These are phyloP conservation scores for Danaus melanippus DNA, from an alignment of 1,140 invertebrate genomes.

Conservation along the genomic window DNA sequence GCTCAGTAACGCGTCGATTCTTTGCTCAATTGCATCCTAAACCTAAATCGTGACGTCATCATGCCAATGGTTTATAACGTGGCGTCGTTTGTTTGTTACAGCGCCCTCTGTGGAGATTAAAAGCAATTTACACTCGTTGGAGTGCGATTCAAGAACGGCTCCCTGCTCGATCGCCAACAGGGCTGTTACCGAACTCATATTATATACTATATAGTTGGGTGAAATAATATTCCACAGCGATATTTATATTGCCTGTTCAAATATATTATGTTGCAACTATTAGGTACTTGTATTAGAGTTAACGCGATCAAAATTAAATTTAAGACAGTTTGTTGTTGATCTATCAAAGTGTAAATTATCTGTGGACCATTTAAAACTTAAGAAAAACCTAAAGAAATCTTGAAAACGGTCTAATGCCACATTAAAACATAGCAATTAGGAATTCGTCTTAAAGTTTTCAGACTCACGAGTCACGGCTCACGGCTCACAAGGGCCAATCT, in stretches of 20 bases:
- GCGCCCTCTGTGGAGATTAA: constrained; percentile 54
- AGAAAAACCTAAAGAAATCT: constrained; percentile 4
- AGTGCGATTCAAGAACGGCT: constrained; percentile 39
- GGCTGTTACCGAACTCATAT: constrained; percentile 1
- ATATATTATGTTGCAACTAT: too few species aligned
- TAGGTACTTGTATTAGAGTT: too few species aligned
- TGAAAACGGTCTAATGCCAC: constrained; percentile 3
- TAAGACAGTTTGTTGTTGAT: too few species aligned
- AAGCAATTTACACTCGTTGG: constrained; percentile 51
- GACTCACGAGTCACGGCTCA: background rate
- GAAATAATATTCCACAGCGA: constrained; percentile 4
- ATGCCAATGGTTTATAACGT: background rate
- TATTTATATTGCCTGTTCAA: background rate
- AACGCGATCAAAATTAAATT: too few species aligned
- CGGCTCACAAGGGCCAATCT: constrained; percentile 16
- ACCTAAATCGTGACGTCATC: constrained; percentile 12
- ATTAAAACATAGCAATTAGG: constrained; percentile 6
- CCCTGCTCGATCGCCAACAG: constrained; percentile 5
- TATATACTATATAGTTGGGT: constrained; percentile 1
- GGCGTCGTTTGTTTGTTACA: constrained; percentile 33
- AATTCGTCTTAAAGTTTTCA: constrained; percentile 5
- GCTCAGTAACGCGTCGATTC: constrained; percentile 27
- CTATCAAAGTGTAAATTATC: background rate
- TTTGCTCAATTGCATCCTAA: constrained; percentile 41
- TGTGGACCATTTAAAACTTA: background rate